phyloP scores from a whole-genome alignment of 2,113 vertebrate genomes.

The Lontra canadensis region DNA sequence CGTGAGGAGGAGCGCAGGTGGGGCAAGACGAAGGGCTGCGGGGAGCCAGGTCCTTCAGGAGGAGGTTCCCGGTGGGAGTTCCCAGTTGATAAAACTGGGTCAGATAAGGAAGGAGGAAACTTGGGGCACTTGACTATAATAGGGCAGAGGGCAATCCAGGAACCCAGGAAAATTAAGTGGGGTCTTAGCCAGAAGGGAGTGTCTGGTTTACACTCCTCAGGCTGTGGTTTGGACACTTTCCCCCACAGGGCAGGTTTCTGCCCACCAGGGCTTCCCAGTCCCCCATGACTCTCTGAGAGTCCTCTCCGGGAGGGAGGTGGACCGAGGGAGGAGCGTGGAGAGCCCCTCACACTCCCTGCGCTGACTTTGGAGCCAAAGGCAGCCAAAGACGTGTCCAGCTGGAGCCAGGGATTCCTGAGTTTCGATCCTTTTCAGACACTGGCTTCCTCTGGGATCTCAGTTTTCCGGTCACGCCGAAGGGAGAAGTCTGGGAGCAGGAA shows the following conservation, averaged over 20 bases:
- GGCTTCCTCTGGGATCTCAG: conserved; percentile 78
- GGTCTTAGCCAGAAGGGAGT: background rate
- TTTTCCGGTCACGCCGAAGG: conserved; percentile 68
- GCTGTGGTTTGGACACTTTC: background rate
- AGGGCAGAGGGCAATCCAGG: background rate
- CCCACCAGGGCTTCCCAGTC: background rate
- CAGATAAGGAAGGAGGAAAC: background rate
- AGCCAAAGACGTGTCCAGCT: background rate
- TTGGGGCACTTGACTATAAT: background rate
- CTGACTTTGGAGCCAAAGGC: background rate
- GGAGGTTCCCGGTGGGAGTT: background rate
- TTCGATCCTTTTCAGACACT: conserved; percentile 73
- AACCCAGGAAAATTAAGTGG: background rate
- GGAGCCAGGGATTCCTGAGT: conserved; percentile 69
- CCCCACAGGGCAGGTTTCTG: background rate
- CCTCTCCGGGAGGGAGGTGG: background rate
- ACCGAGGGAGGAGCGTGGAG: background rate
- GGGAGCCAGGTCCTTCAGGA: background rate
- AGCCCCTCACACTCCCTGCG: background rate
- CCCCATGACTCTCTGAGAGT: background rate
- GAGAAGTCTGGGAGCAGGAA: conserved; percentile 73
- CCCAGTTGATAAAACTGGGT: background rate
- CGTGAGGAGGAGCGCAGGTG: background rate
- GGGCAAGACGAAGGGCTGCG: background rate
- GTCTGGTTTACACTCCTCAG: background rate